These are phyloP conservation scores for Morpho helenor DNA, from an alignment of 2,888 invertebrate genomes.

Conservation along the genomic window DNA sequence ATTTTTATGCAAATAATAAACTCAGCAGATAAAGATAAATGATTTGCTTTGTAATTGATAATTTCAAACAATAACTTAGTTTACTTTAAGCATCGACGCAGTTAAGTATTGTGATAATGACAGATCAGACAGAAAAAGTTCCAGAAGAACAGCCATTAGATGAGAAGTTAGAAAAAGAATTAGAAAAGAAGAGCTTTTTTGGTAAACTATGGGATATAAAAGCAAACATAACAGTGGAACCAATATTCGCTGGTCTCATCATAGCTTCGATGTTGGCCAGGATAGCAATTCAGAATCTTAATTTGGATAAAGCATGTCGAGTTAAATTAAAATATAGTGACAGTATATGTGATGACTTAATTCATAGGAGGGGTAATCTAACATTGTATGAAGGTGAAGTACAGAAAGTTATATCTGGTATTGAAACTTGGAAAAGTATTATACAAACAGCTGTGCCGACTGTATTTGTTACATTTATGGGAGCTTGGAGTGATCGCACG, in stretches of 20 bases:
- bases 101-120: slow-evolving; percentile 36
- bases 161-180: slow-evolving; percentile 32
- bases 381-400: slow-evolving; percentile 81
- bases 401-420: slow-evolving; percentile 73
- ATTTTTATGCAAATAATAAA: slow-evolving; percentile 12
- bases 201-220: slow-evolving; percentile 76
- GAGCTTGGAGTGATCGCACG: slow-evolving; percentile 81
- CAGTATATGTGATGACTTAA: slow-evolving; percentile 55
- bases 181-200: slow-evolving; percentile 62
- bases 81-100: slow-evolving; percentile 10
- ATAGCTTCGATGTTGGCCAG: slow-evolving; percentile 81
- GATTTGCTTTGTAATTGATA: slow-evolving; percentile 34
- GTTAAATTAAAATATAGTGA: slow-evolving; percentile 53
- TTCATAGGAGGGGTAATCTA: slow-evolving; percentile 67
- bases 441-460: slow-evolving; percentile 78
- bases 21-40: slow-evolving; percentile 26
- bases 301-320: slow-evolving; percentile 65
- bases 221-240: slow-evolving; percentile 83
- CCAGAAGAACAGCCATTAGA: slow-evolving; percentile 52
- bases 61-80: slow-evolving; percentile 37
- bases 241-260: slow-evolving; percentile 84
- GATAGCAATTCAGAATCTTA: slow-evolving; percentile 79
- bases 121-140: slow-evolving; percentile 28
- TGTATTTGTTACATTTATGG: slow-evolving; percentile 76
- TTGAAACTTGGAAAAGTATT: slow-evolving; percentile 77